Percentiles rank a stretch among this genome's conserved stretches.
Conservation (phyloP, 2,113 vertebrate genomes). For the Nymphicus hollandicus region DNA sequence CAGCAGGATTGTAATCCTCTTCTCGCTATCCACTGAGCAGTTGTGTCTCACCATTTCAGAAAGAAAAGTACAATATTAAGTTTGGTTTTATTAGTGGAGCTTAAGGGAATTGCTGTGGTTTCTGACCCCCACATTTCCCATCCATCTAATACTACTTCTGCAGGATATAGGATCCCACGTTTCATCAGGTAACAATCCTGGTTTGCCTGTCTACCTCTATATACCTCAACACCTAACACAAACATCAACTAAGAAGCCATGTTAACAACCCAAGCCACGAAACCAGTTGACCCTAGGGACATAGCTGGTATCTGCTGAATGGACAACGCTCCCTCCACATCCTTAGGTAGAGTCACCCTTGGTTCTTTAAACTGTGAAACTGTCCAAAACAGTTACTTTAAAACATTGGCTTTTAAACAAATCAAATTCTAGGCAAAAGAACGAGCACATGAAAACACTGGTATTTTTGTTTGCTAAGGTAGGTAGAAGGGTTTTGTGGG, state of each 20-base stretch:
- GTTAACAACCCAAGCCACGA: neutral
- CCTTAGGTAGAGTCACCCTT: neutral
- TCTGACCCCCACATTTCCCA: neutral
- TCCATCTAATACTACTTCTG: neutral
- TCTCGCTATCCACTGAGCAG: neutral
- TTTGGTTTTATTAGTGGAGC: neutral
- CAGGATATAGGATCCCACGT: accelerated
- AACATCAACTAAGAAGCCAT: neutral
- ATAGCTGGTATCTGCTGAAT: neutral
- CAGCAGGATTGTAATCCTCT: neutral
- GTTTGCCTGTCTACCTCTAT: neutral
- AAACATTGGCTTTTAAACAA: neutral
- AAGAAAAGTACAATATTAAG: neutral
- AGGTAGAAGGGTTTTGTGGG: neutral
- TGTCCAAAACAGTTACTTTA: neutral
- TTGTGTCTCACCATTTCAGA: neutral
- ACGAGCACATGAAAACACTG: neutral
- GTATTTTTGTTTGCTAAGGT: neutral
- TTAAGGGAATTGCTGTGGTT: neutral
- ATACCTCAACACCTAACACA: neutral
- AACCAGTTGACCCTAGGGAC: neutral
- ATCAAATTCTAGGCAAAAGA: neutral
- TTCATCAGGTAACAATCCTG: neutral
- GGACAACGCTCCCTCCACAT: neutral
- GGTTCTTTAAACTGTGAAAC: neutral